Conservation (phyloP, 2,888 invertebrate species). For the Tethea ocularis region DNA sequence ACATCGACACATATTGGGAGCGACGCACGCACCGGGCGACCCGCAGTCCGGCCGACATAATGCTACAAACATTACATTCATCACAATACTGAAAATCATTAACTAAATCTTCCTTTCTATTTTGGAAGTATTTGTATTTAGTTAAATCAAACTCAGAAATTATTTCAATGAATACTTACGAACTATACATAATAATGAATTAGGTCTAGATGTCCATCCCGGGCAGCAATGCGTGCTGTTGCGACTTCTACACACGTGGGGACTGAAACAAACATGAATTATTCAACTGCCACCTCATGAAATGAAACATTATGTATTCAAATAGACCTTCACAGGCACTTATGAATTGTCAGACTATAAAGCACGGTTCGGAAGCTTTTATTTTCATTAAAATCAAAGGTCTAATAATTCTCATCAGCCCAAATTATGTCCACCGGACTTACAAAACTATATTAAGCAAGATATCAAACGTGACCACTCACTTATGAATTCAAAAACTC, state of each 20-base stretch:
- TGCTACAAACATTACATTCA: constrained; percentile 72
- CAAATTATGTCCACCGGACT: neutral
- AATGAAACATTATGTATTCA: too few relatives aligned
- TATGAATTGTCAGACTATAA: too few relatives aligned
- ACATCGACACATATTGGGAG: constrained; percentile 92
- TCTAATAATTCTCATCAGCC: neutral
- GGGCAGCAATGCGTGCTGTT: constrained; percentile 92
- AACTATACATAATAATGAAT: constrained; percentile 90
- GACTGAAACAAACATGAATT: constrained; percentile 82
- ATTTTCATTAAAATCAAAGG: neutral
- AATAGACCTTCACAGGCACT: too few relatives aligned
- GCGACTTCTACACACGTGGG: constrained; percentile 91
- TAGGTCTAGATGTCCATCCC: constrained; percentile 90
- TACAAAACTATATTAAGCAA: neutral
- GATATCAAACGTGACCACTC: constrained; percentile 4
- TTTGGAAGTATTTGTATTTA: too few relatives aligned
- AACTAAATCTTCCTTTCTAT: too few relatives aligned
- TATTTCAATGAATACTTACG: constrained; percentile 85
- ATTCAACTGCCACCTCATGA: neutral
- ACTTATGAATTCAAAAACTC: constrained; percentile 4
- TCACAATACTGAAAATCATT: neutral
- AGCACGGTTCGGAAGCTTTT: too few relatives aligned
- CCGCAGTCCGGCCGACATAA: constrained; percentile 89
- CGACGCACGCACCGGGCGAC: constrained; percentile 88
- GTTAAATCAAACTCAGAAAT: too few relatives aligned